Percentiles rank a stretch among this genome's conserved stretches.
Conservation (phyloP, 2,797 vertebrate genomes). For the Halcyon leucocephala region DNA sequence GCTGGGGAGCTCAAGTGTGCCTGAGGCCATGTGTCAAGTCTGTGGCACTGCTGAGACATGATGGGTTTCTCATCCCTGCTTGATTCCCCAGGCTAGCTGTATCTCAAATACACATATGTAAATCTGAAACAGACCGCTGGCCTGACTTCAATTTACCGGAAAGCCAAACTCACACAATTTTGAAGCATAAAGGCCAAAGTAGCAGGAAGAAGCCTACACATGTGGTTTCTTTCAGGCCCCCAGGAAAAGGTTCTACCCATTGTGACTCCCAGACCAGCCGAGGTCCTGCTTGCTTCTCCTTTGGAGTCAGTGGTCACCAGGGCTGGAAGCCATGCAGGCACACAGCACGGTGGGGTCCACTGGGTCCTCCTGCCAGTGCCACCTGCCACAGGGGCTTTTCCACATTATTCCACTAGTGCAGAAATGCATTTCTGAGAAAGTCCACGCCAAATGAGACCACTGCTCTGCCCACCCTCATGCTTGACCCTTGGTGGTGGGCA, state of each 20-base stretch:
- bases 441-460: background rate
- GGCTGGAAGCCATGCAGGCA: background rate
- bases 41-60: background rate
- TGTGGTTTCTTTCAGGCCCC: background rate
- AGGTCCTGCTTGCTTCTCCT: background rate
- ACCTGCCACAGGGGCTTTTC: background rate
- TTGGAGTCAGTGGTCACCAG: background rate
- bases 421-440: background rate
- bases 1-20: background rate
- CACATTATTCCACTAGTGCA: accelerated
- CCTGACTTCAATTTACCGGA: slow-evolving; percentile 26
- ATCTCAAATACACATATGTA: background rate
- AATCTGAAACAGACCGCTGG: background rate
- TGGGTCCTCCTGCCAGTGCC: background rate
- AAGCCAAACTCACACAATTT: background rate
- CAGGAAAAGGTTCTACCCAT: background rate
- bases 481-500: background rate
- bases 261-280: accelerated
- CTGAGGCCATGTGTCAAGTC: background rate
- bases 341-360: accelerated
- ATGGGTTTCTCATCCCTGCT: background rate
- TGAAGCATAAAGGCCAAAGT: background rate
- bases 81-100: background rate
- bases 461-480: background rate
- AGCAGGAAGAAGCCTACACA: background rate